Percentiles rank a stretch among this genome's conserved stretches.
phyloP scores from a whole-genome alignment of 1,140 invertebrate genomes.

The Dinoponera quadriceps region DNA sequence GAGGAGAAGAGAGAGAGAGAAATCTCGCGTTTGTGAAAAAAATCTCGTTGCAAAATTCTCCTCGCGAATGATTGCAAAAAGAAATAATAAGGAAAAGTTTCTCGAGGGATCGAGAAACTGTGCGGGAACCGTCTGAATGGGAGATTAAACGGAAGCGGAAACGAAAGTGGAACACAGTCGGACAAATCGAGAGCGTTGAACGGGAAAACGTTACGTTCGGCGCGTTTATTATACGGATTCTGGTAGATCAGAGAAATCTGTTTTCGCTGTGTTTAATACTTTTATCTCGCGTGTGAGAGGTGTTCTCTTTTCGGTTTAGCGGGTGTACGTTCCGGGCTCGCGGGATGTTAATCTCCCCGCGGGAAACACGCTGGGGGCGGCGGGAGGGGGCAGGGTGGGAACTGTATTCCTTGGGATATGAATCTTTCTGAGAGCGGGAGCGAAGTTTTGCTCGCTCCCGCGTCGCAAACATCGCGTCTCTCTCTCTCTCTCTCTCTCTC shows the following conservation, averaged over 20 bases:
- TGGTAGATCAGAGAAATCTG: slow-evolving; percentile 31
- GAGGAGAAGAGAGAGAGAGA: not conserved
- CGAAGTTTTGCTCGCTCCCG: slow-evolving; percentile 47
- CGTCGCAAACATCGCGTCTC: slow-evolving; percentile 52
- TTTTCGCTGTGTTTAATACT: slow-evolving; percentile 25
- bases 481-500: no score
- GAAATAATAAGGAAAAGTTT: not conserved
- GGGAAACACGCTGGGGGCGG: slow-evolving; percentile 5
- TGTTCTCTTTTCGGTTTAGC: slow-evolving; percentile 45
- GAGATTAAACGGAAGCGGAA: no score
- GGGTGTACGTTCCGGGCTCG: slow-evolving; percentile 8
- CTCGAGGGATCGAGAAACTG: not conserved
- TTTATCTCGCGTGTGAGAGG: slow-evolving; percentile 44
- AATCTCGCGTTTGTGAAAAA: no score
- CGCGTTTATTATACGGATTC: not conserved
- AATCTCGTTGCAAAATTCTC: no score
- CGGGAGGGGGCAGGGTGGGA: not conserved
- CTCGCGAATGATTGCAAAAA: not conserved
- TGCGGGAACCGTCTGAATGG: no score
- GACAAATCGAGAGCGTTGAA: no score
- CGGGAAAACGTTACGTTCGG: not conserved
- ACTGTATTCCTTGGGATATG: slow-evolving; percentile 43
- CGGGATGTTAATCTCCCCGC: slow-evolving; percentile 41
- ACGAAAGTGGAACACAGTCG: no score
- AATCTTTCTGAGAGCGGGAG: slow-evolving; percentile 53